A percentile compares a stretch with the other conserved stretches of the same genome.
Evolutionary conservation across 2,113 vertebrate species (phyloP).

Genomic region (Promerops cafer): DNA sequence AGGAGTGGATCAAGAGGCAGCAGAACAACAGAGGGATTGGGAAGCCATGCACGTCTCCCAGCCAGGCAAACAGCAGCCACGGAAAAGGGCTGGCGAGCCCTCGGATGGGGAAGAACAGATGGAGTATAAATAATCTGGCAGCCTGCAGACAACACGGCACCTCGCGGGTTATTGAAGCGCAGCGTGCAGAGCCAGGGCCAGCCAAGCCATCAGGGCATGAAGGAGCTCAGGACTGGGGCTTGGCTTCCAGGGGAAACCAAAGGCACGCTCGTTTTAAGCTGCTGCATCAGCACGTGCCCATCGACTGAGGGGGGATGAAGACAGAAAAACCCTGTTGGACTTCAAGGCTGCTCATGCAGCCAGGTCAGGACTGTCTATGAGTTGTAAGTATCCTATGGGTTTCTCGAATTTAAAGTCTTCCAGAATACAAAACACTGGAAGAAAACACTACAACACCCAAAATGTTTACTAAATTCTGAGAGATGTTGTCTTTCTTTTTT

Average conservation of each 20-base stretch:
- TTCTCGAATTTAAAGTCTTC: neutral
- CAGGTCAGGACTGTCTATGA: neutral
- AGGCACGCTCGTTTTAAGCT: accelerated
- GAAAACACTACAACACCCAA: neutral
- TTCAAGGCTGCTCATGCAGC: neutral
- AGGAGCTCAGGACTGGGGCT: neutral
- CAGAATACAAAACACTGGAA: neutral
- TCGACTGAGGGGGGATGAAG: neutral
- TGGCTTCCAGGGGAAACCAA: neutral
- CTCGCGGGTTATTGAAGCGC: neutral
- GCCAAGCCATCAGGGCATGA: neutral
- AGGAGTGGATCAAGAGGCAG: neutral
- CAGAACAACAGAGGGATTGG: neutral
- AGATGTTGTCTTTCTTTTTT: neutral
- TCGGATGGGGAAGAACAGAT: neutral
- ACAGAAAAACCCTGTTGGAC: neutral
- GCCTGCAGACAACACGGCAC: neutral
- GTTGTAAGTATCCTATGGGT: neutral
- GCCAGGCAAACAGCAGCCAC: neutral
- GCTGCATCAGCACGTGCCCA: neutral
- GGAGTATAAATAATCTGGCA: constrained; percentile 50
- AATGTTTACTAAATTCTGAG: neutral
- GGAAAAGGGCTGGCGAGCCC: neutral
- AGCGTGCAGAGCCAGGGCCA: neutral
- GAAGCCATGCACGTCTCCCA: neutral